Evolutionary conservation across 1,140 invertebrate species (phyloP).

Genomic region (Oedothorax gibbosus): DNA sequence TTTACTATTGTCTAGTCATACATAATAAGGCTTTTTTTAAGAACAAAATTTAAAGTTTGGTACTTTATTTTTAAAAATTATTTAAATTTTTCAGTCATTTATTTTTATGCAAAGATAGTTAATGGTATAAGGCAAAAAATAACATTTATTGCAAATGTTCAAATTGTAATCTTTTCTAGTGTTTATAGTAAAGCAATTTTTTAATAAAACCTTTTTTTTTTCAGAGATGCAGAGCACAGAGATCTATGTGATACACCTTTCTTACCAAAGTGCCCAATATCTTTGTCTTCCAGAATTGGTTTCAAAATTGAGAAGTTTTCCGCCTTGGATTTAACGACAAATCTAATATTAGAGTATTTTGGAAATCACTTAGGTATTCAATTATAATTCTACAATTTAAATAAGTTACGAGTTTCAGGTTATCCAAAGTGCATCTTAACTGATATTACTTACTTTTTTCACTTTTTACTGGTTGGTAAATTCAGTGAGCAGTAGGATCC

Average conservation of each 20-base stretch:
- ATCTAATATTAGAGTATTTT: conserved; percentile 30
- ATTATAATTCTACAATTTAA: background rate
- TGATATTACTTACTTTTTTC: too few species aligned
- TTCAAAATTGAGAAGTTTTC: conserved; percentile 35
- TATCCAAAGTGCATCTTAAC: too few species aligned
- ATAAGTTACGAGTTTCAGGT: background rate
- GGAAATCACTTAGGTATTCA: conserved; percentile 20
- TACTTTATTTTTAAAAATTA: too few species aligned
- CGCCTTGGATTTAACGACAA: conserved; percentile 16
- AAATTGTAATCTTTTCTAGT: background rate
- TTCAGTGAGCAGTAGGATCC: too few species aligned
- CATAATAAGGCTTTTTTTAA: too few species aligned
- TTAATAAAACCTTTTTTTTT: conserved; percentile 3
- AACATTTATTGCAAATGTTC: background rate
- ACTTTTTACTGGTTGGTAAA: too few species aligned
- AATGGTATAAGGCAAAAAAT: too few species aligned
- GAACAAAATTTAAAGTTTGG: too few species aligned
- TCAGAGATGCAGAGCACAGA: conserved; percentile 26
- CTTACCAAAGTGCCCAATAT: conserved; percentile 16
- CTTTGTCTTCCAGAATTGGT: conserved; percentile 6
- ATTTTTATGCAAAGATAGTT: too few species aligned
- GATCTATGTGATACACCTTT: conserved; percentile 46
- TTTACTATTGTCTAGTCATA: too few species aligned
- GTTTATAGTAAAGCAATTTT: background rate
- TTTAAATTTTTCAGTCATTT: too few species aligned